Base-by-base conservation (phyloP, 2,888 invertebrate species). In the Pandemis corylana region DNA sequence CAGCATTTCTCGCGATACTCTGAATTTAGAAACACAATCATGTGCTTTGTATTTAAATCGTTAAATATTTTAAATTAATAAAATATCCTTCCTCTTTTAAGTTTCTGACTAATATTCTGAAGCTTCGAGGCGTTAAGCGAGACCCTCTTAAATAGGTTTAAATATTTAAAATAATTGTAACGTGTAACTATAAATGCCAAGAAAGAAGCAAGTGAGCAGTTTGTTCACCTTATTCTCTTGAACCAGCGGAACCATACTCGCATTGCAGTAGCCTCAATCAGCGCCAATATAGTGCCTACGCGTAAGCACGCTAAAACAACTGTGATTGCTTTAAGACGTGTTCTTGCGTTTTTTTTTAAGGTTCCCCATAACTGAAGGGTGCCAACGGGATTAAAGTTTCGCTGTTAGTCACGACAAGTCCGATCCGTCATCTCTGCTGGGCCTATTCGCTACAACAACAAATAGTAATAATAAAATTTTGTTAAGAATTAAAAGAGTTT, bases 251-350 rank as follows among this genome's bases (percentile, higher is more conserved):
- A 20, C 9, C 56, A 20, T 56, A 5, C 15, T 56, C 56, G 56
- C 56, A 9, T 20, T 56, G 15, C 20, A 56, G 15, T 20, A 56
- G 56, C 20, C 56, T 56, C 56, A 20, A 56, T 56, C 56, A 20
- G 20, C 56, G n/a, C 51, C 28, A 9, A 42, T 13, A 13, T 12
- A 44, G 2, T 56, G 7, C 44, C n/a, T 66, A 66, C 74, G 69
- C 15, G 74, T 28, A 41, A 61, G 65, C 73, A 69, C 51, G 69
- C 59, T 42, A 69, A 69, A 65, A 36, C 51, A 66, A 53, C 61
- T 59, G 42, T 66, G 65, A 70, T 74, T 61, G 44, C 13, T 74
- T 51, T 65, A 44, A 61, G 12, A 66, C 15, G 65, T 41, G 49
- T 44, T 64, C 49, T 20, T 49, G 53, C 28, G 28, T 10, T 20